Base-by-base conservation (phyloP, 2,797 vertebrate genomes). In the Premnoplex brunnescens region DNA sequence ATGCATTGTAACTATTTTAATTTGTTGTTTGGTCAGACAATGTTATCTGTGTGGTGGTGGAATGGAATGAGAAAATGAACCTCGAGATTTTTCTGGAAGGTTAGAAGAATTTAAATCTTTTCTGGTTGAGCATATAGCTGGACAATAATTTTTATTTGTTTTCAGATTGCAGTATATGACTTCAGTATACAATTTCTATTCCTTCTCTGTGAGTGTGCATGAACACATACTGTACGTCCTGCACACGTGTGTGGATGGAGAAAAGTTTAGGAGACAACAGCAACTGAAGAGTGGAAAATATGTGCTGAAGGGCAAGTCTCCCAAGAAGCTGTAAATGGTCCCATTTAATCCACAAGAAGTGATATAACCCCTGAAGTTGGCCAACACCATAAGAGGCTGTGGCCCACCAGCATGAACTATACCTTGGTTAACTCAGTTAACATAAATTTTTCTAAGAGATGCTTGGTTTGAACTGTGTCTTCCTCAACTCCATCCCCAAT, bases 31-130 rank as follows among this genome's bases (percentile, higher is more conserved):
- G 7, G 6, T 68, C 71, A 36, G 14, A n/a, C 30, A 59, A 23
- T 55, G 54, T 46, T 77, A 36, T 19, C 14, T 76, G 10, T 0
- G 0, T 59, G 18, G 68, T 0, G 1, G 37, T n/a, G 20, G 37
- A 71, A 26, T 32, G 11, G 27, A 66, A 52, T 52, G 12, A 72
- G 41, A 63, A 85, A 75, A 74, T 56, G 3, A 92, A 74, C 14
- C 9, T 54, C 13, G n/a, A 85, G 9, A 60, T 54, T 30, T 77
- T 75, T 85, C 26, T 62, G 24, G 46, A 30, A 68, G 24, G 37
- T 58, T n/a, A 48, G 28, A 46, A 86, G 20, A 63, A 60, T 39
- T 10, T 49, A 66, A 62, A 12, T 20, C 1, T 43, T 26, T 52
- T 69, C 22, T 58, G 14, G 5, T 49, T 69, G 21, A 77, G 43